Evolutionary conservation across 1,140 invertebrate species (phyloP), one percentile per base, ranked within the genome.

Genomic region (Atopsyche davidsoni): DNA sequence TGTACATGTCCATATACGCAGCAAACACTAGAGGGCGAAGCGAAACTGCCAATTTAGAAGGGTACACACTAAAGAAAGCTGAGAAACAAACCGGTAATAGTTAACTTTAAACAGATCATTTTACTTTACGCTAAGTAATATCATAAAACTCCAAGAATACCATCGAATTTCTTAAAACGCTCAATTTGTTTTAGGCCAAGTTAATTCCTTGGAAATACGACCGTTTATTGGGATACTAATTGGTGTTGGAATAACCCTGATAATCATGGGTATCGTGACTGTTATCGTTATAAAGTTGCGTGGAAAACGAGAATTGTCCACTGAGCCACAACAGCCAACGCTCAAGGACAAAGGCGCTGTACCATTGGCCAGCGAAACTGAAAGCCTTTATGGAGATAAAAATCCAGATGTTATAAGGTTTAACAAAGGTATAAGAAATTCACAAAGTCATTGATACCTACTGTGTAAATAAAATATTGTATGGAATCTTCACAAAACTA

Each of bases 331-430:
- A 18, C 52, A 49, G 14, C 39, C 40, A 21, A 11, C 46, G 11
- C 14, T 43, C 6, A 57, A 57, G 23, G 48, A 57, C 24, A 57
- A 57, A 39, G 31, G 51, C 9, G 23, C 46, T 14, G 28, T 51
- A 4, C 55, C 46, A 10, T 38, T 47, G 22, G 39, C 34, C 2
- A 25, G 28, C 22, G 55, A 57, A 24, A 57, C 55, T 17, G 55
- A 57, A 28, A 57, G 55, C 25, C 32, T 57, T 4, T 57, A 82
- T 62, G 84, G 87, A 56, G 84, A 87, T 59, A 83, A 85, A 61
- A 87, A 87, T 72, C 84, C 85, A 3, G 85, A 87, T 64, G 81
- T 87, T 31, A 81, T 87, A 39, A 83, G 84, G 10, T 83, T 81
- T 60, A 86, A 85, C 66, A 86, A 86, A 81, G 85, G 85, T 87